These are phyloP conservation scores for Chaetogeoica ovagalla DNA, from an alignment of 2,888 invertebrate species.

Conservation along the genomic window DNA sequence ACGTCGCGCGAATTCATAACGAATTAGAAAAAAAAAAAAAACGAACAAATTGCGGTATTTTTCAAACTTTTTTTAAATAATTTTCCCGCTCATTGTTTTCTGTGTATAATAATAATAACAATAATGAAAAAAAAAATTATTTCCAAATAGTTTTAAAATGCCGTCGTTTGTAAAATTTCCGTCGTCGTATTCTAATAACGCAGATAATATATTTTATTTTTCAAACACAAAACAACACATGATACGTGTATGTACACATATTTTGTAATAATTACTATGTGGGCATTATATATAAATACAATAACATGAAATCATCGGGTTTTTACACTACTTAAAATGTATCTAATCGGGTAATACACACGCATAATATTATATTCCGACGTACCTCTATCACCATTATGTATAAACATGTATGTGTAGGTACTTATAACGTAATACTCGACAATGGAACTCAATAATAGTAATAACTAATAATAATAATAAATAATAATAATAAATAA, in stretches of 20 bases:
- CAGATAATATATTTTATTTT: conserved; percentile 7
- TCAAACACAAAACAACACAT: conserved; percentile 3
- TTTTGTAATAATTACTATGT: conserved; percentile 13
- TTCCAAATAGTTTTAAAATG: neutral
- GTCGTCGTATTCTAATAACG: neutral
- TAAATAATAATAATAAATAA: too few relatives aligned
- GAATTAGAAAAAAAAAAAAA: too few relatives aligned
- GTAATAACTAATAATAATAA: too few relatives aligned
- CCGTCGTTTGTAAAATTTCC: neutral
- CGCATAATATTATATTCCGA: too few relatives aligned
- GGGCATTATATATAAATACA: conserved; percentile 3
- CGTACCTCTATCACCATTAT: too few relatives aligned
- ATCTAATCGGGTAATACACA: neutral
- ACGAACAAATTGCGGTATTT: too few relatives aligned
- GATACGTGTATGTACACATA: neutral
- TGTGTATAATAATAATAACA: too few relatives aligned
- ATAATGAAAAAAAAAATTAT: too few relatives aligned
- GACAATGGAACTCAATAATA: too few relatives aligned
- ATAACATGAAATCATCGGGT: conserved; percentile 24
- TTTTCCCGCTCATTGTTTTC: neutral
- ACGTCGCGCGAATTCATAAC: too few relatives aligned
- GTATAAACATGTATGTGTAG: neutral
- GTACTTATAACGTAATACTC: too few relatives aligned
- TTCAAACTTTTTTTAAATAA: conserved; percentile 9
- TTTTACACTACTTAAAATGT: conserved; percentile 23